Evolutionary conservation across 1,140 invertebrate genomes (phyloP).

Genomic region (Aphelinus atriplicis): DNA sequence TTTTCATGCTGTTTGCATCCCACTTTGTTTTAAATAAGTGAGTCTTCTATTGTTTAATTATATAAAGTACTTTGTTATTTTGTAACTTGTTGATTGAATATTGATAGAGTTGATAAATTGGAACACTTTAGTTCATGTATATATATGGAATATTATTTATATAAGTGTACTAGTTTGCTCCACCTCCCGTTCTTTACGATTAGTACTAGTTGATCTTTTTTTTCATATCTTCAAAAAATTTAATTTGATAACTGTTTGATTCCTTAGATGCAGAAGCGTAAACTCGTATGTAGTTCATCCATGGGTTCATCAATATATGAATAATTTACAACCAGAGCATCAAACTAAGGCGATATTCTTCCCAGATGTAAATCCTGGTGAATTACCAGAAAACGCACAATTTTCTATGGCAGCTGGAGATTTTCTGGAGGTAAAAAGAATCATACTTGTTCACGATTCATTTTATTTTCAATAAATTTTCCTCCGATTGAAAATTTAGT

Average conservation of each 20-base stretch:
- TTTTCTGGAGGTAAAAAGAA: conserved; percentile 79
- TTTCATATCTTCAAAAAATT: background rate
- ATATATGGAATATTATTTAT: no score
- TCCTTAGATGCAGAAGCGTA: conserved; percentile 68
- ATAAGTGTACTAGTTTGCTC: no score
- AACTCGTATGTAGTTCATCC: conserved; percentile 81
- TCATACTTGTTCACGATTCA: no score
- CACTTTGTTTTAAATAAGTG: conserved; percentile 95
- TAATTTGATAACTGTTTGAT: conserved; percentile 20
- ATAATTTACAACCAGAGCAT: conserved; percentile 84
- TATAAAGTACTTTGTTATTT: no score
- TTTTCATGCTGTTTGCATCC: conserved; percentile 97
- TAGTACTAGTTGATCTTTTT: background rate
- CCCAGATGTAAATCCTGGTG: conserved; percentile 88
- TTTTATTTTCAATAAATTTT: no score
- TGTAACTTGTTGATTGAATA: no score
- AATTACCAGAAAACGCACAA: conserved; percentile 72
- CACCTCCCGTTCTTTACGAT: no score
- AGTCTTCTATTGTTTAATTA: conserved; percentile 27
- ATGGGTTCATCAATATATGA: conserved; percentile 93
- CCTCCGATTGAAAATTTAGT: no score
- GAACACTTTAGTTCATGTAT: background rate
- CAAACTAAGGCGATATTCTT: conserved; percentile 83
- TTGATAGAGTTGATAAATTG: no score
- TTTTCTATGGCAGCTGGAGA: conserved; percentile 98